Percentiles rank a stretch among this genome's conserved stretches.
phyloP scores from a whole-genome alignment of 2,888 invertebrate species.

The Leuctra nigra region DNA sequence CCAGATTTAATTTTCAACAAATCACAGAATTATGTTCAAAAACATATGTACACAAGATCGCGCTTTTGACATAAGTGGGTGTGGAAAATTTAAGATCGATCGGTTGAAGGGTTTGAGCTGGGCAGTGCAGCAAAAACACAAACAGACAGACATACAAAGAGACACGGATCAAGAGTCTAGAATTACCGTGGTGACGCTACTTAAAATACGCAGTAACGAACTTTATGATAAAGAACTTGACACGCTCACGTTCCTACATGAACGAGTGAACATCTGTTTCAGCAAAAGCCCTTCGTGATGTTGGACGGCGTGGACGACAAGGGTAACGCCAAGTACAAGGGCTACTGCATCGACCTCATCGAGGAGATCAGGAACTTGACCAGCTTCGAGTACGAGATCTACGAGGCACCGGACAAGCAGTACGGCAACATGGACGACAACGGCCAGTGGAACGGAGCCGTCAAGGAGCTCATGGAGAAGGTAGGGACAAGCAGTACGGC shows the following conservation, averaged over 20 bases:
- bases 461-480: slow-evolving; percentile 73
- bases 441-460: slow-evolving; percentile 79
- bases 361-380: slow-evolving; percentile 77
- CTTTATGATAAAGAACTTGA: neutral
- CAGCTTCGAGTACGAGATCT: slow-evolving; percentile 86
- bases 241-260: neutral
- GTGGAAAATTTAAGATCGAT: no score
- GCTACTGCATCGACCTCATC: slow-evolving; percentile 93
- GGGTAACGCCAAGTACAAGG: slow-evolving; percentile 43
- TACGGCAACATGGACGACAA: slow-evolving; percentile 88
- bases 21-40: no score
- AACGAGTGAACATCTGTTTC: no score
- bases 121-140: no score
- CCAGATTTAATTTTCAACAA: no score
- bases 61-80: no score
- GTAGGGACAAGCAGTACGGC: slow-evolving; percentile 32
- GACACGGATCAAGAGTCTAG: neutral
- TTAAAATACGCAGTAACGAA: no score
- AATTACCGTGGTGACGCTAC: no score
- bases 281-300: slow-evolving; percentile 81
- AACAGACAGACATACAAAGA: neutral
- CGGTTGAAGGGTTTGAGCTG: no score
- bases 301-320: slow-evolving; percentile 45
- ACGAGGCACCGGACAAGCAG: slow-evolving; percentile 68
- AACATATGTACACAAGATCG: no score